phyloP scores from a whole-genome alignment of 2,888 invertebrate genomes.

The Megastigmus dorsalis region DNA sequence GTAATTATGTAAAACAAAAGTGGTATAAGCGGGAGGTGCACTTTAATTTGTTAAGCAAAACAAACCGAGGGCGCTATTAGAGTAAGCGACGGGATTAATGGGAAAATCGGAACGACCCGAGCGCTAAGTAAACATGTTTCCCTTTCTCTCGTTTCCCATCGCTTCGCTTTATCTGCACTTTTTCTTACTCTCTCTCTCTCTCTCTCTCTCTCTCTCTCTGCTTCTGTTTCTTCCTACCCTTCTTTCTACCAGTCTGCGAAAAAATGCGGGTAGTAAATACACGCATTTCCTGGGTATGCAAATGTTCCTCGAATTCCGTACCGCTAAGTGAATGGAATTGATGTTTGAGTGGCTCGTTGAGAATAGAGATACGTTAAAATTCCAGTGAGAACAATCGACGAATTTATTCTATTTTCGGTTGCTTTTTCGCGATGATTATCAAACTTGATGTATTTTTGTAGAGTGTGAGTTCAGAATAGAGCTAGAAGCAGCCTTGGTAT shows the following conservation, averaged over 20 bases:
- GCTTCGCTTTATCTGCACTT: conserved; percentile 35
- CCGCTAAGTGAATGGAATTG: not conserved
- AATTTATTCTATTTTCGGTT: too few relatives aligned
- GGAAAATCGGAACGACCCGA: conserved; percentile 62
- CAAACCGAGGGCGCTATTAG: conserved; percentile 64
- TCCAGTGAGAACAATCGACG: not conserved
- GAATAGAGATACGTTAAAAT: not conserved
- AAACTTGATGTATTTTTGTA: too few relatives aligned
- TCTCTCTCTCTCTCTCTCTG: not conserved
- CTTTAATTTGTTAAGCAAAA: conserved; percentile 65
- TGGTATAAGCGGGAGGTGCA: conserved; percentile 29
- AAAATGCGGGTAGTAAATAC: conserved; percentile 56
- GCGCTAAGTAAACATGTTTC: conserved; percentile 63
- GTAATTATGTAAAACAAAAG: conserved; percentile 18
- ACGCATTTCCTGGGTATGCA: not conserved
- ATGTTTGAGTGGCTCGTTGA: too few relatives aligned
- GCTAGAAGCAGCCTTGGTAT: too few relatives aligned
- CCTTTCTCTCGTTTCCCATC: conserved; percentile 37
- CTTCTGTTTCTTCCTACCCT: conserved; percentile 9
- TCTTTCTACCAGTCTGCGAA: conserved; percentile 57
- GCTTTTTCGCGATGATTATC: too few relatives aligned
- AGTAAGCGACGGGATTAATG: conserved; percentile 61
- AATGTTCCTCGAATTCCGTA: too few relatives aligned
- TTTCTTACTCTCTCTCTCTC: conserved; percentile 43
- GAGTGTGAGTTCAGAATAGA: too few relatives aligned